phyloP scores from a whole-genome alignment of 2,113 vertebrate species.

The Rhinolophus sinicus region DNA sequence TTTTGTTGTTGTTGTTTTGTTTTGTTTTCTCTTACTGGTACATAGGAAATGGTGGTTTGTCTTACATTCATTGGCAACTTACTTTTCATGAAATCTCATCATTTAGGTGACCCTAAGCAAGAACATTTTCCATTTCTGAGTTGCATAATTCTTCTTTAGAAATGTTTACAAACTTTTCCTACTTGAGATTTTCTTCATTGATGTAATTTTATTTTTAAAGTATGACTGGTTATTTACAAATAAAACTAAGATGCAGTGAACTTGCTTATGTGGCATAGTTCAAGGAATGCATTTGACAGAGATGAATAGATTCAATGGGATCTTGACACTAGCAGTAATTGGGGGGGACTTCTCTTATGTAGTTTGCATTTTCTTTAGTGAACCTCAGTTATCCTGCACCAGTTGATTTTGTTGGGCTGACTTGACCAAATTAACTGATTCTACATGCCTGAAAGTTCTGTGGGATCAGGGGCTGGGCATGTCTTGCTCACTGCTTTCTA shows the following conservation, averaged over 20 bases:
- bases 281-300: not conserved
- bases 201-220: not conserved
- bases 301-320: not conserved
- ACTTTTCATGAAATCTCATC: not conserved
- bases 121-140: not conserved
- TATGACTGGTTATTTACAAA: not conserved
- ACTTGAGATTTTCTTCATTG: not conserved
- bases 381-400: not conserved
- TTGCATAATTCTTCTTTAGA: not conserved
- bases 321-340: not conserved
- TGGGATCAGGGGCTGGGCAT: not conserved
- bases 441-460: not conserved
- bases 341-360: not conserved
- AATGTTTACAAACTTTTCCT: not conserved
- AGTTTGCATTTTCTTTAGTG: not conserved
- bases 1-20: too few relatives aligned
- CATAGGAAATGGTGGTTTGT: not conserved
- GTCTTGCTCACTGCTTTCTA: not conserved
- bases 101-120: not conserved
- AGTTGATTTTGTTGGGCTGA: not conserved
- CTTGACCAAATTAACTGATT: not conserved
- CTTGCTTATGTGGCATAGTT: not conserved
- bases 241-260: not conserved
- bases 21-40: not conserved
- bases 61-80: not conserved